Base-by-base conservation (phyloP, 1,140 invertebrate genomes). In the Brachionus sp. region DNA sequence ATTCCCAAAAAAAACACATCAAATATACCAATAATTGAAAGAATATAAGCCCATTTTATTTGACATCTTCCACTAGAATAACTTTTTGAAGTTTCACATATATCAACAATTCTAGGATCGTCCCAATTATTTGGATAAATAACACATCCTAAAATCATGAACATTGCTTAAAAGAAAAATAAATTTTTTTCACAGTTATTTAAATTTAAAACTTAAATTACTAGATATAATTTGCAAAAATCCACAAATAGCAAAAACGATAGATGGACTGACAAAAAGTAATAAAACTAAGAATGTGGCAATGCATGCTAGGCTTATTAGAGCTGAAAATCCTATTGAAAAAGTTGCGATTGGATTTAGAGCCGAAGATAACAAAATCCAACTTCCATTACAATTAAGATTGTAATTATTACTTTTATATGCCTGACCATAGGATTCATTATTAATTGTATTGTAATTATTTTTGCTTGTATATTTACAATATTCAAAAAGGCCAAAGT, bases 121-220 rank as follows among this genome's bases (percentile, higher is more conserved):
- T 94, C 93, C 95, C 95, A 98, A 10, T 95, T 96, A 23, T 93
- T 92, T 0, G 97, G 96, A 90, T 94, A 98, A 19, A 95, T 91
- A 16, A 93, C 91, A 83, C 88, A 89, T 3, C 85, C 88, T 50
- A 88, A 84, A 5, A 87, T 85, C 73, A 96, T 93, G 5, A 94
- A 87, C 6, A 88, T 19, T 46, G 85, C 88, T 89, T 85, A 1
- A 85, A 85, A 84, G 73, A 83, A 62, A 53, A 84, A 83, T n/a
- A 57, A 83, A 68, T 50, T 46, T 39, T 75, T 44, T 7, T 50
- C n/a, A 78, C 13, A 6, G 1, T 25, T 64, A 39, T 62, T 83
- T n/a, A 16, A 25, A 70, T 12, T 29, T 57, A 46, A 83, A 44
- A 29, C 23, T 23, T 33, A n/a, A 57, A 80, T 91, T 89, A 98